A percentile compares a stretch with the other conserved stretches of the same genome.
phyloP scores from a whole-genome alignment of 92 coral and sea anemone genomes.

The Isaurus tuberculatus region DNA sequence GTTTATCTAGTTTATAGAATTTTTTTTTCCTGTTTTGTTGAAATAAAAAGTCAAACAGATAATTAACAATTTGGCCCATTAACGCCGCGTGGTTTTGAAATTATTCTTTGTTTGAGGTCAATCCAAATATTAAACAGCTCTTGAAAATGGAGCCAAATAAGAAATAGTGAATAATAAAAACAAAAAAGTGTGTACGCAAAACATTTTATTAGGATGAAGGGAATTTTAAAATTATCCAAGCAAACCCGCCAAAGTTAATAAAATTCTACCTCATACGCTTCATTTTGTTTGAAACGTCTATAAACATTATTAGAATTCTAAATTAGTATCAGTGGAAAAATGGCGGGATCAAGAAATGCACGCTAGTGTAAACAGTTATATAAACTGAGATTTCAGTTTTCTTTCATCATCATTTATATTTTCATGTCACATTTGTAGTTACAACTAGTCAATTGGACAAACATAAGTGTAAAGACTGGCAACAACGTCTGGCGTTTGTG shows the following conservation, averaged over 20 bases:
- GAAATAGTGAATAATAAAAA: background rate
- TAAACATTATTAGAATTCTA: background rate
- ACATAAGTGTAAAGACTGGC: background rate
- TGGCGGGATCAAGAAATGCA: background rate
- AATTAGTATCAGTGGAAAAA: background rate
- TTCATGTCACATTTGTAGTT: background rate
- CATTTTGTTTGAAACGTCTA: background rate
- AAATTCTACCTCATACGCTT: background rate
- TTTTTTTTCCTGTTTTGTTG: background rate
- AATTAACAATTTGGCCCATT: background rate
- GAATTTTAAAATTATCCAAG: background rate
- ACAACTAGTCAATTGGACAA: background rate
- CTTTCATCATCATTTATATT: no score
- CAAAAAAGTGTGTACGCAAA: background rate
- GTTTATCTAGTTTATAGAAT: background rate
- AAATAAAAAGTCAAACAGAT: background rate
- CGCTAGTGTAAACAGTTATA: background rate
- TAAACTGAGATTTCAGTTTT: no score
- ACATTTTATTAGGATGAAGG: background rate
- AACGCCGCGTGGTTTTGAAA: background rate
- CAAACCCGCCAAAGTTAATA: background rate
- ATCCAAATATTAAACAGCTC: background rate
- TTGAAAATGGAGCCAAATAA: background rate
- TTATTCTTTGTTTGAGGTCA: background rate
- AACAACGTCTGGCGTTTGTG: background rate